Conservation (phyloP, 2,888 invertebrate species). For the Nephrotoma appendiculata region DNA sequence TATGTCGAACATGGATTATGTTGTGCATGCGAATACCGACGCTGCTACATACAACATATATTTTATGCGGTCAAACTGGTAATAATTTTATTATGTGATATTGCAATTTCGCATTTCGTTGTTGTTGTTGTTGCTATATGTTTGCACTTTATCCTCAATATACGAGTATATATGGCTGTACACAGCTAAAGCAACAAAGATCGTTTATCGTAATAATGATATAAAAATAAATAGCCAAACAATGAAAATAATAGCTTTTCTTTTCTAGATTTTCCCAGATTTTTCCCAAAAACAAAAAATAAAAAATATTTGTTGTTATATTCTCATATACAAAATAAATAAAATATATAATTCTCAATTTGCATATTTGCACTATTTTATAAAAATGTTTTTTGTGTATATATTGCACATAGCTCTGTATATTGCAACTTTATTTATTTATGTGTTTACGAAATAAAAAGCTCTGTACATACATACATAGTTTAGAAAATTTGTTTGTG, state of each 20-base stretch:
- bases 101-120: neutral
- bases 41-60: neutral
- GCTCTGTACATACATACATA: neutral
- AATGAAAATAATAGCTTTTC: neutral
- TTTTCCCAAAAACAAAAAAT: neutral
- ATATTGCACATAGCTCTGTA: neutral
- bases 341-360: neutral
- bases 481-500: neutral
- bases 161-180: neutral
- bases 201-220: neutral
- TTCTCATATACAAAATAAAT: neutral
- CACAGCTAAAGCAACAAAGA: neutral
- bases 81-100: conserved; percentile 3
- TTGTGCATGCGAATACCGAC: neutral
- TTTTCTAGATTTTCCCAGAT: neutral
- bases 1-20: conserved; percentile 2
- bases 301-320: neutral
- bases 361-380: neutral
- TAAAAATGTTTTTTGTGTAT: neutral
- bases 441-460: neutral
- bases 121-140: neutral
- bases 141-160: neutral
- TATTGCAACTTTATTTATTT: neutral
- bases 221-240: neutral
- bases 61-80: conserved; percentile 2